Evolutionary conservation across 2,888 invertebrate genomes (phyloP).

Genomic region (Tetranychus piercei): DNA sequence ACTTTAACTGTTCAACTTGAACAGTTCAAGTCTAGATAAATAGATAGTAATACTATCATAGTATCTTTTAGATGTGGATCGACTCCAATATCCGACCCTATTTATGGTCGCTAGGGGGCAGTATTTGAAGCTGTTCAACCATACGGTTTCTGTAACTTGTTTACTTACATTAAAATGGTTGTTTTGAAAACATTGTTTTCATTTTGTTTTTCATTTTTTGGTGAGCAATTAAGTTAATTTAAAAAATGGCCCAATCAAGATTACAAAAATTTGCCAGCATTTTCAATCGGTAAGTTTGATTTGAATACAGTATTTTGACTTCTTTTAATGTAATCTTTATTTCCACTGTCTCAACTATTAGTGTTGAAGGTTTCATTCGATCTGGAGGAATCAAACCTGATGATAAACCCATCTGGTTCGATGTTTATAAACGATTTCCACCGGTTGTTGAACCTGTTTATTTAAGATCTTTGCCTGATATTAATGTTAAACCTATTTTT

Average conservation of each 20-base stretch:
- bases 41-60: no score
- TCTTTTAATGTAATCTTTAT: background rate
- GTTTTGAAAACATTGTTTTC: background rate
- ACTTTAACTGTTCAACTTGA: no score
- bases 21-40: no score
- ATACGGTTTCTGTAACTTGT: no score
- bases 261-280: background rate
- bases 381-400: slow-evolving; percentile 57
- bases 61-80: no score
- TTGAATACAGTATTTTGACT: background rate
- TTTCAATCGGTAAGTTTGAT: background rate
- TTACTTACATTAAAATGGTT: no score
- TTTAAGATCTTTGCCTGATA: slow-evolving; percentile 17
- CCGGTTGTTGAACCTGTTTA: slow-evolving; percentile 55
- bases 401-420: slow-evolving; percentile 81
- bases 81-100: no score
- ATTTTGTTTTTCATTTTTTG: background rate
- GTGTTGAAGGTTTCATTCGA: slow-evolving; percentile 48
- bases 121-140: no score
- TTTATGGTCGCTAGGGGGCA: no score
- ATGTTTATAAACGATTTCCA: slow-evolving; percentile 73
- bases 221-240: background rate
- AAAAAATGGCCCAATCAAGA: slow-evolving; percentile 3
- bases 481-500: slow-evolving; percentile 22
- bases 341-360: background rate